These are phyloP conservation scores for Muntiacus muntjak DNA, from an alignment of 2,113 vertebrate genomes.

Conservation along the genomic window DNA sequence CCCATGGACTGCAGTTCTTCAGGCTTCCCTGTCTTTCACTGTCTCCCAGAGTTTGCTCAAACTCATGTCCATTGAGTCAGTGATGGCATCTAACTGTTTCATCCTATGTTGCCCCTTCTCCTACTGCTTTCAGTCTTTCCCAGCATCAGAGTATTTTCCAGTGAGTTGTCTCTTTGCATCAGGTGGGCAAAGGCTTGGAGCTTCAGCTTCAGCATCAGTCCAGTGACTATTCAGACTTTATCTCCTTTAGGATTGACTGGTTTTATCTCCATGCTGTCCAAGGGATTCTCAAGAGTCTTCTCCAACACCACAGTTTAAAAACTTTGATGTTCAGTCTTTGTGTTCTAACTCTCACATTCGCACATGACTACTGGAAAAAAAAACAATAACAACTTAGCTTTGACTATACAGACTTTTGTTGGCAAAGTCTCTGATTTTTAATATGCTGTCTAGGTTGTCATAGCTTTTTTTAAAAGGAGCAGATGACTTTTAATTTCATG, in stretches of 20 bases:
- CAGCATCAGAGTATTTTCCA: neutral
- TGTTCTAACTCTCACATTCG: neutral
- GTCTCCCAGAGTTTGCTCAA: neutral
- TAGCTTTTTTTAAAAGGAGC: neutral
- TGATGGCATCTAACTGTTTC: neutral
- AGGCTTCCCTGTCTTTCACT: neutral
- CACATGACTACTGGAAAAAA: neutral
- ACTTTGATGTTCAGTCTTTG: neutral
- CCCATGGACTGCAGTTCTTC: neutral
- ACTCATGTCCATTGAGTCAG: neutral
- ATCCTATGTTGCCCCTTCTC: neutral
- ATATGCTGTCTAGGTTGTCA: neutral
- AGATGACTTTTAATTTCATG: neutral
- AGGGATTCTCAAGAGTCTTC: neutral
- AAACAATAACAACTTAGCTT: neutral
- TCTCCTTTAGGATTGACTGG: neutral
- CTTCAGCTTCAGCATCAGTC: neutral
- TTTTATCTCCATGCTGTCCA: neutral
- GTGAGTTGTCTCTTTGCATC: neutral
- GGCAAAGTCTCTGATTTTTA: neutral
- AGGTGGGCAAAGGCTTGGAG: neutral
- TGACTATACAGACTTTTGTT: neutral
- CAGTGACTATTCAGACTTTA: neutral
- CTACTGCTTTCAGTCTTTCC: neutral
- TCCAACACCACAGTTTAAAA: neutral